These are phyloP conservation scores for Noctua fimbriata DNA, from an alignment of 2,888 invertebrate species.

Conservation along the genomic window DNA sequence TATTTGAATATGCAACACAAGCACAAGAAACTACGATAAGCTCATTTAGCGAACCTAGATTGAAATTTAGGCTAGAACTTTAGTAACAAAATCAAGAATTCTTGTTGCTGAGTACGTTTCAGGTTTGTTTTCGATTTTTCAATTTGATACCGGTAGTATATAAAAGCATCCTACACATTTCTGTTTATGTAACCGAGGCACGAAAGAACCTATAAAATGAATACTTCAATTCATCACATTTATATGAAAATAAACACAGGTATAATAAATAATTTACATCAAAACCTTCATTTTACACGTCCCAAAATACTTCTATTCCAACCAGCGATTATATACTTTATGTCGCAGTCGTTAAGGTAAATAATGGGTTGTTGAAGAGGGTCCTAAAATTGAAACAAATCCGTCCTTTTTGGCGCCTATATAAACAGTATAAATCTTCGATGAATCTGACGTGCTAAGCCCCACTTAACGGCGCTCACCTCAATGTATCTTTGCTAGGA, in stretches of 20 bases:
- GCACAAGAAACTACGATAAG: background rate
- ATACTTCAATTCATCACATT: slow-evolving; percentile 54
- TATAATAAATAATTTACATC: slow-evolving; percentile 55
- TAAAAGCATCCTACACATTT: background rate
- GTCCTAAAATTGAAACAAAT: slow-evolving; percentile 69
- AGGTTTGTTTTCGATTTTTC: no score
- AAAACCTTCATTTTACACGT: slow-evolving; percentile 53
- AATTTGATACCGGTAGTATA: background rate
- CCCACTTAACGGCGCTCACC: slow-evolving; percentile 66
- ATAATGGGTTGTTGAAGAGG: slow-evolving; percentile 38
- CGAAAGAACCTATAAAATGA: slow-evolving; percentile 37
- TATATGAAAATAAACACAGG: slow-evolving; percentile 49
- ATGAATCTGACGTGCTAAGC: slow-evolving; percentile 63
- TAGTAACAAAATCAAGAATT: background rate
- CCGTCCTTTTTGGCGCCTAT: slow-evolving; percentile 50
- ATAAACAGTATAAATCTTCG: slow-evolving; percentile 63
- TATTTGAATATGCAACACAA: background rate
- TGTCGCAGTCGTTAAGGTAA: slow-evolving; percentile 37
- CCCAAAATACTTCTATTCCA: slow-evolving; percentile 9
- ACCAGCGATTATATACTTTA: slow-evolving; percentile 47
- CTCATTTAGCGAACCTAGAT: background rate
- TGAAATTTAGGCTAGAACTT: background rate
- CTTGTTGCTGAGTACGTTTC: background rate
- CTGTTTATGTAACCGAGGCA: background rate
- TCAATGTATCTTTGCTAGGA: slow-evolving; percentile 71